phyloP scores from a whole-genome alignment of 2,888 invertebrate genomes.

The Eristalinus sepulchralis region DNA sequence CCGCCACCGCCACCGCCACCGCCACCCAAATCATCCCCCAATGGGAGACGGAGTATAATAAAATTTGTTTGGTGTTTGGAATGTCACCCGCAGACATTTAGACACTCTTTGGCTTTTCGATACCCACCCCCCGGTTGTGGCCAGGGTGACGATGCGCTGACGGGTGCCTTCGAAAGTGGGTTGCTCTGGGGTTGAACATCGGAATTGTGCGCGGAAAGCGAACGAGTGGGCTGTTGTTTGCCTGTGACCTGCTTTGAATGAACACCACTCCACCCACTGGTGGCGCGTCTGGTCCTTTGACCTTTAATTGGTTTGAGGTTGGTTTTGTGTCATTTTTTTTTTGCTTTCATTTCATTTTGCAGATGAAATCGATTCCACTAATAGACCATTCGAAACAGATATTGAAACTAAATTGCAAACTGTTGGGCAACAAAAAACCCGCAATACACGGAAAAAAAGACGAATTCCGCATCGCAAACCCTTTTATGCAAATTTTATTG shows the following conservation, averaged over 20 bases:
- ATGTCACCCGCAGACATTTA: constrained; percentile 81
- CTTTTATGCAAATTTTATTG: constrained; percentile 69
- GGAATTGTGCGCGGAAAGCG: constrained; percentile 11
- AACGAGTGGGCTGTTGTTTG: constrained; percentile 19
- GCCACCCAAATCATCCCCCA: constrained; percentile 10
- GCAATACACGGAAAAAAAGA: constrained; percentile 10
- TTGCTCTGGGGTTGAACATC: constrained; percentile 58
- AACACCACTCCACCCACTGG: constrained; percentile 1
- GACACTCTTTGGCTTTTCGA: constrained; percentile 72
- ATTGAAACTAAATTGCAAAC: constrained; percentile 67
- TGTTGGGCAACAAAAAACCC: constrained; percentile 1
- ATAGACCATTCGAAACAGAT: constrained; percentile 69
- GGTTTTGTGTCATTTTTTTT: background rate
- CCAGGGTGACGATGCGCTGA: constrained; percentile 56
- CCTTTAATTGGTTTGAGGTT: constrained; percentile 55
- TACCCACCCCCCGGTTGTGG: constrained; percentile 50
- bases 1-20: constrained; percentile 7
- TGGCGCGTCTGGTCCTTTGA: constrained; percentile 38
- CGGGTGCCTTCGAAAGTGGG: constrained; percentile 55
- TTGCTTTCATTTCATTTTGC: background rate
- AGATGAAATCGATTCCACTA: constrained; percentile 47
- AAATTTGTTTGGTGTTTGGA: constrained; percentile 80
- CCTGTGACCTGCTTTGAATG: constrained; percentile 55
- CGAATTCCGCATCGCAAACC: background rate
- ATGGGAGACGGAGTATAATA: constrained; percentile 76